These are phyloP conservation scores for Thymelicus sylvestris DNA, from an alignment of 2,888 invertebrate species.

Conservation along the genomic window DNA sequence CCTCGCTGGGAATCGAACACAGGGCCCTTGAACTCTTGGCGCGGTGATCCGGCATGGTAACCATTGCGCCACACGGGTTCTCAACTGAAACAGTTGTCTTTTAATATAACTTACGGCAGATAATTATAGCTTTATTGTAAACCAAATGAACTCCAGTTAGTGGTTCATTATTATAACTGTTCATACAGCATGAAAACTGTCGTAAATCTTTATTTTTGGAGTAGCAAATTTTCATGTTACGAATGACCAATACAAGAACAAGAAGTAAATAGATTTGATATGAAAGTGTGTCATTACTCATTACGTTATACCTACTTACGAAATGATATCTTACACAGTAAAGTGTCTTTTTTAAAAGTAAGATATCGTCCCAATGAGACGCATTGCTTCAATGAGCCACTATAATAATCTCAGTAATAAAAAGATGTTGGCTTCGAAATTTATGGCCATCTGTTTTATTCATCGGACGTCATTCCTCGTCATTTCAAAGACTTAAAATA, in stretches of 20 bases:
- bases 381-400: slow-evolving; percentile 25
- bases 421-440: slow-evolving; percentile 31
- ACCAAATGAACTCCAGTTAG: not conserved
- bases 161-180: not conserved
- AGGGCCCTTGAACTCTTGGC: too few species aligned
- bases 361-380: slow-evolving; percentile 2
- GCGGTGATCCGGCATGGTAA: too few species aligned
- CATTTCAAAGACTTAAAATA: slow-evolving; percentile 30
- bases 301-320: not conserved
- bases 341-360: not conserved
- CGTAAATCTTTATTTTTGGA: not conserved
- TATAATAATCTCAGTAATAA: slow-evolving; percentile 30
- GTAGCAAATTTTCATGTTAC: not conserved
- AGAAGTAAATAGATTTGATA: too few species aligned
- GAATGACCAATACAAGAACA: too few species aligned
- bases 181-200: too few species aligned
- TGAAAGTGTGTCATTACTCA: not conserved
- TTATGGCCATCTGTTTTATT: slow-evolving; percentile 36
- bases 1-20: too few species aligned
- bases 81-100: not conserved
- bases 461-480: slow-evolving; percentile 31
- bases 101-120: not conserved
- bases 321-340: not conserved
- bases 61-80: not conserved
- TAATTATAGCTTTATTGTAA: not conserved